Percentiles rank a stretch among this genome's conserved stretches.
phyloP scores from a whole-genome alignment of 2,797 vertebrate species.

The Masticophis lateralis region DNA sequence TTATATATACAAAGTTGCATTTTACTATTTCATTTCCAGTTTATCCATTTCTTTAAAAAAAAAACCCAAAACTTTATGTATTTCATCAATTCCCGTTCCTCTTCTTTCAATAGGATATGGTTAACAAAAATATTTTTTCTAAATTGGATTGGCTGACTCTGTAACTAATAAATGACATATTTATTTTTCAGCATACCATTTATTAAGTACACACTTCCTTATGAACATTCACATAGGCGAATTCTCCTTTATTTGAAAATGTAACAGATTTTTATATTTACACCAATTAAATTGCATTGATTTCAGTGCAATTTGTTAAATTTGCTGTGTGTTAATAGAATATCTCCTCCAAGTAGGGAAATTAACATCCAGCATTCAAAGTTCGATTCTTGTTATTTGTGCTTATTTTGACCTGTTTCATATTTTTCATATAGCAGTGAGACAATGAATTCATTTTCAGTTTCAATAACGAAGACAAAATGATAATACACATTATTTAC shows the following conservation, averaged over 20 bases:
- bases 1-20: background rate
- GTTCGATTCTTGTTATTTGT: background rate
- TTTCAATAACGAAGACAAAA: background rate
- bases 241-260: background rate
- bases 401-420: background rate
- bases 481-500: background rate
- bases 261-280: background rate
- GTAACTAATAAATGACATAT: slow-evolving; percentile 1
- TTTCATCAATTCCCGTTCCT: slow-evolving; percentile 1
- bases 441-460: background rate
- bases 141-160: background rate
- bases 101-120: background rate
- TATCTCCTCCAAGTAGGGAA: background rate
- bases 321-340: background rate
- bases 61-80: fast-evolving
- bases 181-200: slow-evolving; percentile 12
- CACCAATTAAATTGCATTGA: background rate
- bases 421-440: background rate
- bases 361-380: fast-evolving
- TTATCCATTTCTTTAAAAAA: no score
- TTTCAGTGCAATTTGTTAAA: background rate
- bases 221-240: background rate
- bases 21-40: background rate
- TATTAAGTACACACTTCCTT: slow-evolving; percentile 21
- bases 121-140: background rate